Evolutionary conservation across 2,113 vertebrate species (phyloP), one percentile per base, ranked within the genome.

Genomic region (Pogonocichla stellata): DNA sequence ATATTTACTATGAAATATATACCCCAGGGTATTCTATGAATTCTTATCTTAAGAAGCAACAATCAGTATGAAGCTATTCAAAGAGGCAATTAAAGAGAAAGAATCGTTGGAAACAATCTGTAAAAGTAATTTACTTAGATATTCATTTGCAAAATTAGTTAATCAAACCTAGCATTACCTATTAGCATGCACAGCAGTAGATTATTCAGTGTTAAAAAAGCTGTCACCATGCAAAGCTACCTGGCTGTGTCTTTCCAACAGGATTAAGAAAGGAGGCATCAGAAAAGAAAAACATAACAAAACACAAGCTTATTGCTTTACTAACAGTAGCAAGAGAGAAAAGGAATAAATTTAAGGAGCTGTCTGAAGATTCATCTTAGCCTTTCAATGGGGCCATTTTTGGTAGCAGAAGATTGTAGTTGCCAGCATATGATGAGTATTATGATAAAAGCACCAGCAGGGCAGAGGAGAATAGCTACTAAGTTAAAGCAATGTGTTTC

Each of bases 401-500:
- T 83, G 82, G 92, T 74, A 84, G 64, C 79, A 83, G 79, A 92
- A 92, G 90, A 90, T 80, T 90, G 88, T 93, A 53, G 19, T 86
- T 96, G 90, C 82, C 60, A 74, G 82, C 48, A 17, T 73, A 88
- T 80, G 79, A 94, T 8, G 23, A 86, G n/a, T 96, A 66, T 90
- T 95, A 95, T 86, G 90, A 94, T 88, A 93, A 96, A 96, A 91
- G 72, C 40, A 56, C 89, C 75, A 96, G 92, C 72, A 83, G 85
- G 75, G 34, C 64, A 93, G 79, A 88, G 65, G 67, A 96, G 87
- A 95, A 86, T 51, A 86, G 81, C 64, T 90, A 12, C 62, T 33
- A 80, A 86, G 75, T 90, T 86, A 92, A 94, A 93, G 81, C 75
- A 88, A 51, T 88, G 38, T 50, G 40, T 94, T 93, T 92, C 92